These are phyloP conservation scores for Drosophila kohkoa DNA, from an alignment of 1,140 invertebrate genomes.

Conservation along the genomic window DNA sequence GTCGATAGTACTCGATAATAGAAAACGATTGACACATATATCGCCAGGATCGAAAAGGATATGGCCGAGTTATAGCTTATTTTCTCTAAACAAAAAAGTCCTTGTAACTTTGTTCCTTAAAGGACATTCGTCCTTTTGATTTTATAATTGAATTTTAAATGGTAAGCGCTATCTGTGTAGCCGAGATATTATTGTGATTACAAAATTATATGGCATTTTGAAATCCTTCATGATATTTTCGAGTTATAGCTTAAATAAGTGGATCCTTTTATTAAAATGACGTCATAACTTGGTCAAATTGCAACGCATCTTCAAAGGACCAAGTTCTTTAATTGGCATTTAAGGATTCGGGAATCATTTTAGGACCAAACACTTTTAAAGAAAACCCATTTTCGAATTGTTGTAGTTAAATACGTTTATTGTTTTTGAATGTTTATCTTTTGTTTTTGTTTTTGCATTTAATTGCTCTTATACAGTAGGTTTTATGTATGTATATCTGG, in stretches of 20 bases:
- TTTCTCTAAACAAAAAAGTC: neutral
- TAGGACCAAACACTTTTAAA: neutral
- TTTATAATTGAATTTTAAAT: neutral
- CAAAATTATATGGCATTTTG: neutral
- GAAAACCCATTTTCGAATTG: conserved; percentile 8
- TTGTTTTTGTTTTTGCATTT: conserved; percentile 60
- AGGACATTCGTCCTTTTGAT: conserved; percentile 1
- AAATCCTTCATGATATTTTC: neutral
- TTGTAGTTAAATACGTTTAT: conserved; percentile 80
- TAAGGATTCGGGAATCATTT: no score
- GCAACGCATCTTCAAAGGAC: no score
- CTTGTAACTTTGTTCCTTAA: neutral
- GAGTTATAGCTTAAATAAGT: neutral
- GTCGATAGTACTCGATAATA: neutral
- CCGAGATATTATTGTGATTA: neutral
- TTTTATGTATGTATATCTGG: conserved; percentile 62
- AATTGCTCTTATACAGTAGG: conserved; percentile 73
- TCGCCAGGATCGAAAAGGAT: neutral
- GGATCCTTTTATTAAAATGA: no score
- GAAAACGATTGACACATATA: neutral
- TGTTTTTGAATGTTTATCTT: conserved; percentile 73
- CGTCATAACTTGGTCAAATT: no score
- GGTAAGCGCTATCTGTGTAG: neutral
- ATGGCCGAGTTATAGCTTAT: neutral
- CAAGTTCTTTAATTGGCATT: no score